Percentiles rank a stretch among this genome's conserved stretches.
Evolutionary conservation across 2,113 vertebrate species (phyloP).

Genomic region (Erythrolamprus reginae): DNA sequence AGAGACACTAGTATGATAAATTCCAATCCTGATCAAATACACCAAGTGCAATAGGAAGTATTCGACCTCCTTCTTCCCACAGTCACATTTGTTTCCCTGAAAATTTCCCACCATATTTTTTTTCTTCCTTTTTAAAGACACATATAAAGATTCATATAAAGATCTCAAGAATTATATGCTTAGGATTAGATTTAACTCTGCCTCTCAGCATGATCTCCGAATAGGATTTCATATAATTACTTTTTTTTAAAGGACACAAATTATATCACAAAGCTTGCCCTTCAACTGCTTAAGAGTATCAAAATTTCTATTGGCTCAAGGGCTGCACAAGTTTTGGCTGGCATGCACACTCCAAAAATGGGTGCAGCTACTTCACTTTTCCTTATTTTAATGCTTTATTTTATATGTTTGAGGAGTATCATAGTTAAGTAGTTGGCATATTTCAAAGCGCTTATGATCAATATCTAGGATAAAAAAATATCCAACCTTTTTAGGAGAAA

Average conservation of each 20-base stretch:
- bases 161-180: not conserved
- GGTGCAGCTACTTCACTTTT: not conserved
- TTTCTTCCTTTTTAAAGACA: not conserved
- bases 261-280: not conserved
- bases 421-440: not conserved
- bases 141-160: not conserved
- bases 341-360: not conserved
- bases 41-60: not conserved
- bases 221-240: not conserved
- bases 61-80: not conserved
- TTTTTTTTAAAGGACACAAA: not conserved
- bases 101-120: not conserved
- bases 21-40: not conserved
- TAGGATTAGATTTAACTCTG: not conserved
- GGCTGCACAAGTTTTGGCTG: not conserved
- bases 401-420: not conserved
- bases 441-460: not conserved
- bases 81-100: not conserved
- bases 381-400: not conserved
- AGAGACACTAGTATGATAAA: not conserved
- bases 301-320: not conserved
- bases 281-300: not conserved
- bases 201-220: not conserved
- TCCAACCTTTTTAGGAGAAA: conserved; percentile 96
- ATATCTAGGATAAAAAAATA: too few species aligned